Percentiles rank a stretch among this genome's conserved stretches.
These are phyloP conservation scores for Mesorhabditis sp. DNA, from an alignment of 2,888 invertebrate genomes.

Conservation along the genomic window DNA sequence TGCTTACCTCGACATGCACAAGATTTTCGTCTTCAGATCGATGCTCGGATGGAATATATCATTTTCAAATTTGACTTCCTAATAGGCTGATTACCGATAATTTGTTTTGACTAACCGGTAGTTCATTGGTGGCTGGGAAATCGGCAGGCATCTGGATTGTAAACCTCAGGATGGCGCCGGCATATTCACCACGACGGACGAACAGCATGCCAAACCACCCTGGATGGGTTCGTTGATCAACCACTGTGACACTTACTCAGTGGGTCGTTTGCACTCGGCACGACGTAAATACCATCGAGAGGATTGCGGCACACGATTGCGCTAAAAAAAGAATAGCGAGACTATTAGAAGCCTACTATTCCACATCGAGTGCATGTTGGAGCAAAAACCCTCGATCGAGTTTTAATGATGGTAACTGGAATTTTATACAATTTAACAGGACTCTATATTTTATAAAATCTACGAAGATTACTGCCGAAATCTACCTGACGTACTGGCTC, in stretches of 20 bases:
- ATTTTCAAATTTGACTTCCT: constrained; percentile 25
- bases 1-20: constrained; percentile 24
- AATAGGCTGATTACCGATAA: constrained; percentile 8
- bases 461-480: too few species aligned
- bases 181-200: constrained; percentile 80
- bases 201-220: constrained; percentile 89
- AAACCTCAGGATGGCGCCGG: constrained; percentile 86
- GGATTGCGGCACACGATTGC: constrained; percentile 26
- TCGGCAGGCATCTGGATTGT: constrained; percentile 78
- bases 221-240: constrained; percentile 60
- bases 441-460: too few species aligned
- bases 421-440: too few species aligned
- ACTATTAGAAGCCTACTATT: constrained; percentile 11
- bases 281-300: constrained; percentile 29
- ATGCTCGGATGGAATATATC: constrained; percentile 38
- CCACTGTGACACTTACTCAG: constrained; percentile 13
- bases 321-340: constrained; percentile 16
- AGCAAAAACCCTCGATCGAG: constrained; percentile 4
- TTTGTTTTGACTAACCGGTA: constrained; percentile 64
- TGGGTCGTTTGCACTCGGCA: constrained; percentile 16
- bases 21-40: constrained; percentile 16
- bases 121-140: constrained; percentile 76
- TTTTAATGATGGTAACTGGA: background rate
- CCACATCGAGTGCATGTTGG: constrained; percentile 10
- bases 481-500: too few species aligned